Base-by-base conservation (phyloP, 1,140 invertebrate genomes). In the Ruditapes philippinarum region DNA sequence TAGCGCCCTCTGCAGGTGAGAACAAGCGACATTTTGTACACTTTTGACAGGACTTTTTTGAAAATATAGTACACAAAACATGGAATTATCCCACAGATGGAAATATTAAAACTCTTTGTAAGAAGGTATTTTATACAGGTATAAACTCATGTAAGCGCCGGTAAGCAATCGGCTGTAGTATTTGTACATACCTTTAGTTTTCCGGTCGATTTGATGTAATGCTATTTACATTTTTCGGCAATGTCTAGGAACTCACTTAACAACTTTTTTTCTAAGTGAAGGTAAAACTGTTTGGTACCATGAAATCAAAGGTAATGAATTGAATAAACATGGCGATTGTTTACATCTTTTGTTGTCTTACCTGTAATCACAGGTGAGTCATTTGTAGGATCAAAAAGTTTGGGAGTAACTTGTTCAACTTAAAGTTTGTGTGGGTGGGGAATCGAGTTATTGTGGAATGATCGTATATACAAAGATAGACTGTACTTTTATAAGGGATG, bases 1-100 rank as follows among this genome's bases (percentile, higher is more conserved):
- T 78, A 78, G 73, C 73, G 73, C 73, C 73, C 40, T n/a, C 73
- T 78, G 38, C 73, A 78, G 73, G 73, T 78, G 73, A 28, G 73
- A 78, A 78, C 40, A 78, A 33, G 49, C 73, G 73, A 78, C 73
- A 78, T 78, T 78, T 78, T 78, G 73, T 45, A 54, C 42, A 78
- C 14, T 78, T 78, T 78, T 45, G 49, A 45, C 40, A 33, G 73
- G 49, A 78, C 19, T 49, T 54, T 78, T 9, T 31, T n/a, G 36
- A 74, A 74, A 40, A 42, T 33, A 70, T n/a, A 42, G 1, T 28
- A 7, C 19, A 22, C 9, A 25, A 49, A 78, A 78, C n/a, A 78
- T 3, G 28, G 45, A 11, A 78, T 49, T n/a, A 31, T 78, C 28
- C 22, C 36, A 33, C 51, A 49, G 22, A 78, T 25, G 42, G 40